Evolutionary conservation across 1,140 invertebrate genomes (phyloP).

Genomic region (Gryllus bimaculatus): DNA sequence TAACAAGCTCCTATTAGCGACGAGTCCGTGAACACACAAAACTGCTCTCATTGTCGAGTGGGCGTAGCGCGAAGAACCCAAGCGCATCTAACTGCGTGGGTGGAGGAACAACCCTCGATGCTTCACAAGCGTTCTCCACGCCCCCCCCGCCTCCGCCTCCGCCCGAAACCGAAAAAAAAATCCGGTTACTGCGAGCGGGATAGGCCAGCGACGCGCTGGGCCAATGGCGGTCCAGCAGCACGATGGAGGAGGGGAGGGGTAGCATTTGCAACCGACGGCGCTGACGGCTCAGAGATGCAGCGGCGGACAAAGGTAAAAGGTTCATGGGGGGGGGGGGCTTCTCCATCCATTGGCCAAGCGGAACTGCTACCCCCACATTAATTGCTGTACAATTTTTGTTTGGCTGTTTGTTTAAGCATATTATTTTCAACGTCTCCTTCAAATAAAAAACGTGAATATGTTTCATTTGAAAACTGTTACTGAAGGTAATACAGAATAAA

Average conservation of each 20-base stretch:
- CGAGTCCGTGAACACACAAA: neutral
- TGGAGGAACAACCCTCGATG: neutral
- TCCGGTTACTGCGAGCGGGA: neutral
- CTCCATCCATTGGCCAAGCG: too few relatives aligned
- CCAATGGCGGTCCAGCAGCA: neutral
- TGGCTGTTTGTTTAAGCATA: too few relatives aligned
- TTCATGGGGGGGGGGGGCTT: neutral
- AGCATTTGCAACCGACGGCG: neutral
- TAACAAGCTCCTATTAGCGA: neutral
- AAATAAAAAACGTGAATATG: too few relatives aligned
- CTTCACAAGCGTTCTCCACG: neutral
- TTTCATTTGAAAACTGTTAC: too few relatives aligned
- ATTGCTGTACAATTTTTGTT: too few relatives aligned
- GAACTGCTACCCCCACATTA: too few relatives aligned
- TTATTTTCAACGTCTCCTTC: too few relatives aligned
- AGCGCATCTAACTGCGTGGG: neutral
- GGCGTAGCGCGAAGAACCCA: neutral
- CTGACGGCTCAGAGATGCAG: too few relatives aligned
- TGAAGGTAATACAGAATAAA: too few relatives aligned
- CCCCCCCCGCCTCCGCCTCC: too few relatives aligned
- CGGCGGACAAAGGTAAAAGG: neutral
- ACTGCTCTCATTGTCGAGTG: neutral
- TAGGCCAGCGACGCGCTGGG: neutral
- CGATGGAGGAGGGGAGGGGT: too few relatives aligned
- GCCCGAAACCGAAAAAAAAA: neutral